A percentile compares a stretch with the other conserved stretches of the same genome.
phyloP scores from a whole-genome alignment of 2,888 invertebrate genomes.

The Bombylius discolor region DNA sequence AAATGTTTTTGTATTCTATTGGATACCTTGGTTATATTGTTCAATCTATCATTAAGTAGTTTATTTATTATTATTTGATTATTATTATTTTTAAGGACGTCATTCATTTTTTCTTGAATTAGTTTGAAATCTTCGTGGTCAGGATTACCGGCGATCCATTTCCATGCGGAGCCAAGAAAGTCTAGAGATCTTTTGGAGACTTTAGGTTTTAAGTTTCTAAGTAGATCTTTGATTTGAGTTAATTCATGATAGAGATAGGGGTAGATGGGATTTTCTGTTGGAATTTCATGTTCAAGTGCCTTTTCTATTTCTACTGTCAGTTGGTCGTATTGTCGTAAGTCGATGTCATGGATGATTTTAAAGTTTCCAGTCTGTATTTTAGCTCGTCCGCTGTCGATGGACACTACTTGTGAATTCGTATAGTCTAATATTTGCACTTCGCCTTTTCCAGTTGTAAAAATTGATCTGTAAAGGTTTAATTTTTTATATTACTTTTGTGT shows the following conservation, averaged over 20 bases:
- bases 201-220: background rate
- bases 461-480: background rate
- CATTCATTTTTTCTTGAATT: conserved; percentile 3
- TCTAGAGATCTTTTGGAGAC: background rate
- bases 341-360: background rate
- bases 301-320: background rate
- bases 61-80: conserved; percentile 4
- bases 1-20: background rate
- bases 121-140: background rate
- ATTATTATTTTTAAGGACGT: conserved; percentile 3
- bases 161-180: conserved; percentile 2
- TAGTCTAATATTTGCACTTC: conserved; percentile 1
- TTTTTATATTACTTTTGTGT: background rate
- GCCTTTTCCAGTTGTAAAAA: background rate
- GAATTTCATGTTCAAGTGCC: background rate
- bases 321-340: background rate
- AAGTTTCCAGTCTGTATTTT: conserved; percentile 2
- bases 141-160: conserved; percentile 4
- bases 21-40: conserved; percentile 3
- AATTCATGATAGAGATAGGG: background rate
- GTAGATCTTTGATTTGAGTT: background rate
- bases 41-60: conserved; percentile 3
- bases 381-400: background rate
- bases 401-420: background rate
- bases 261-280: background rate